phyloP scores from a whole-genome alignment of 2,888 invertebrate genomes.

The Lochmaea capreae region DNA sequence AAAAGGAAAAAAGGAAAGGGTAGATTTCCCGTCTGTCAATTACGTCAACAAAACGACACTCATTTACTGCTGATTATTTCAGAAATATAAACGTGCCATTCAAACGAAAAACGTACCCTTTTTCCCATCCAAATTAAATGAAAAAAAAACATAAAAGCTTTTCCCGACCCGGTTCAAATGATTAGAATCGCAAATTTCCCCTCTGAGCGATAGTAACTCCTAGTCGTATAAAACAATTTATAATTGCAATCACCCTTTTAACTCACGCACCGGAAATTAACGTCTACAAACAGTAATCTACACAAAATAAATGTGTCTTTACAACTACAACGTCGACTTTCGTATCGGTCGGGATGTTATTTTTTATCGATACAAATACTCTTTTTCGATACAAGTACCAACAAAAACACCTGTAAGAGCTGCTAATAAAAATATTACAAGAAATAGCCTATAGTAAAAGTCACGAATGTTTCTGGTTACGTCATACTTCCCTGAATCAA shows the following conservation, averaged over 20 bases:
- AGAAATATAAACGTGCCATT: too few species aligned
- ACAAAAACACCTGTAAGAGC: too few species aligned
- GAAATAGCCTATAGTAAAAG: too few species aligned
- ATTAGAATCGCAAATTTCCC: conserved; percentile 14
- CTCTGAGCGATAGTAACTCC: neutral
- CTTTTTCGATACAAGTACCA: too few species aligned
- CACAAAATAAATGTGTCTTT: conserved; percentile 15
- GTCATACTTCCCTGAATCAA: too few species aligned
- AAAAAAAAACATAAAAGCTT: conserved; percentile 18
- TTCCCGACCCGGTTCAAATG: conserved; percentile 16
- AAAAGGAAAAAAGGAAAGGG: too few species aligned
- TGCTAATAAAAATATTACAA: too few species aligned
- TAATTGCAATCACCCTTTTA: conserved; percentile 21
- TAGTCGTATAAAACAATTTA: conserved; percentile 23
- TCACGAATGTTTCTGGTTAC: too few species aligned
- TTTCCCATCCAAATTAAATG: conserved; percentile 15
- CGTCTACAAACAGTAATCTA: conserved; percentile 25
- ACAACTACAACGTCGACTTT: neutral
- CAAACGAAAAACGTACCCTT: neutral
- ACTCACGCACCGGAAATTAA: conserved; percentile 29
- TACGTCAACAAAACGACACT: too few species aligned
- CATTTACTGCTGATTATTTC: too few species aligned
- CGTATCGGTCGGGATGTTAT: neutral
- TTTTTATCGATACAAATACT: neutral
- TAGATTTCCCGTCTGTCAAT: too few species aligned